A percentile compares a stretch with the other conserved stretches of the same genome.
Conservation (phyloP, 1,140 invertebrate species). For the Ridgeia piscesae region DNA sequence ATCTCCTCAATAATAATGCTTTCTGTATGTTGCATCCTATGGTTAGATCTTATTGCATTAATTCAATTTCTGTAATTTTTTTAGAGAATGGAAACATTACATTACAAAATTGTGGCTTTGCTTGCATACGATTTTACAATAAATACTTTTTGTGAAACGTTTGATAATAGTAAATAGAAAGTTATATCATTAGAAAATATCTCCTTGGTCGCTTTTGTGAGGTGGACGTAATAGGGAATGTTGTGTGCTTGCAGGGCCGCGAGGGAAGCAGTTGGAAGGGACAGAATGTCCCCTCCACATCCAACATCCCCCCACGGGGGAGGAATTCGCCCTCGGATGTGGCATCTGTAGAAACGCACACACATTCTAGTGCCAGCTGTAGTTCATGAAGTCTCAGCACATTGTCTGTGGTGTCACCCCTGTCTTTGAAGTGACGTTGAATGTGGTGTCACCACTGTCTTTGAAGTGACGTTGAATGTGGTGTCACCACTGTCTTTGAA, state of each 20-base stretch:
- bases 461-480: too few relatives aligned
- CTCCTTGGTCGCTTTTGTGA: not conserved
- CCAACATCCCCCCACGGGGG: constrained; percentile 93
- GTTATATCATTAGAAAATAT: not conserved
- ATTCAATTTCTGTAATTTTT: too few relatives aligned
- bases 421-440: too few relatives aligned
- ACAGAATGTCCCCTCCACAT: constrained; percentile 91
- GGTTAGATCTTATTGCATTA: too few relatives aligned
- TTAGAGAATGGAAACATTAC: too few relatives aligned
- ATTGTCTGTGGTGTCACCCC: not conserved
- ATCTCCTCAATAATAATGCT: constrained; percentile 31
- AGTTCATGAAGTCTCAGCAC: not conserved
- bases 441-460: too few relatives aligned
- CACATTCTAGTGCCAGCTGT: constrained; percentile 70
- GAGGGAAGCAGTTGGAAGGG: constrained; percentile 86
- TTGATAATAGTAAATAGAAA: too few relatives aligned
- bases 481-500: too few relatives aligned
- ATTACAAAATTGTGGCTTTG: too few relatives aligned
- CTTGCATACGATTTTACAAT: not conserved
- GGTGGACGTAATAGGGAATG: not conserved
- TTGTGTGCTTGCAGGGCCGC: constrained; percentile 72
- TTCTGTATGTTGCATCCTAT: too few relatives aligned
- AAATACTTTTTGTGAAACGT: not conserved
- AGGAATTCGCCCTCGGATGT: constrained; percentile 97
- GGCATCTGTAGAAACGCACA: constrained; percentile 96